Base-by-base conservation (phyloP, 1,140 invertebrate genomes). In the Marisa cornuarietis region DNA sequence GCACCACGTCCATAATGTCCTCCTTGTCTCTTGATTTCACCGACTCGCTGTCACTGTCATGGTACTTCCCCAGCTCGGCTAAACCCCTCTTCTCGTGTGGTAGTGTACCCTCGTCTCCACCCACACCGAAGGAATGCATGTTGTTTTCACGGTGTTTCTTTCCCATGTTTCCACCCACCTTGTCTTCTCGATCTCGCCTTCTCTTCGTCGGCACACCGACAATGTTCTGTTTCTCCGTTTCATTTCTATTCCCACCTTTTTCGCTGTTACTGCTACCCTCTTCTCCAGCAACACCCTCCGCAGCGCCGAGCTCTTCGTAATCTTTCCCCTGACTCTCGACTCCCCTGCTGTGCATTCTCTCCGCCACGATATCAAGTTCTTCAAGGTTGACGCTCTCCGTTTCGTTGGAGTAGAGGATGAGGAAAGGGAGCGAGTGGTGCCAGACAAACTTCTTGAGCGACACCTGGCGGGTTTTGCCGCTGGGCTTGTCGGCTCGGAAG, bases 341-440 rank as follows among this genome's bases (percentile, higher is more conserved):
- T 20, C 31, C 14, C 75, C 65, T 69, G 24, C 22, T 26, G 22
- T 22, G 52, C 54, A 84, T 54, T 51, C 80, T 66, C 63, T 87
- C 84, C 16, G 86, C 82, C 79, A 86, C 78, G 74, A 82, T 82
- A 26, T 88, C 85, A 63, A 88, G 72, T 69, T 86, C 81, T 14
- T 87, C 85, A 65, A 87, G 77, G 63, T 85, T 82, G 62, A 87
- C 84, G 65, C 83, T 84, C 80, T 90, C 83, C 52, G 86, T 88
- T 69, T 91, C 90, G 78, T 91, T 90, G 2, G 91, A 91, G 82
- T 90, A 91, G 24, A 91, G 82, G 54, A 91, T 85, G n/a, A 91
- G 82, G 82, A 90, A 91, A 42, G 91, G 90, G 77, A 86, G 78
- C 20, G 90, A 90, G 80, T 90, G 87, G 54, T 84, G 86, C 24